These are phyloP conservation scores for Metridium senile DNA, from an alignment of 92 coral and sea anemone genomes.

Conservation along the genomic window DNA sequence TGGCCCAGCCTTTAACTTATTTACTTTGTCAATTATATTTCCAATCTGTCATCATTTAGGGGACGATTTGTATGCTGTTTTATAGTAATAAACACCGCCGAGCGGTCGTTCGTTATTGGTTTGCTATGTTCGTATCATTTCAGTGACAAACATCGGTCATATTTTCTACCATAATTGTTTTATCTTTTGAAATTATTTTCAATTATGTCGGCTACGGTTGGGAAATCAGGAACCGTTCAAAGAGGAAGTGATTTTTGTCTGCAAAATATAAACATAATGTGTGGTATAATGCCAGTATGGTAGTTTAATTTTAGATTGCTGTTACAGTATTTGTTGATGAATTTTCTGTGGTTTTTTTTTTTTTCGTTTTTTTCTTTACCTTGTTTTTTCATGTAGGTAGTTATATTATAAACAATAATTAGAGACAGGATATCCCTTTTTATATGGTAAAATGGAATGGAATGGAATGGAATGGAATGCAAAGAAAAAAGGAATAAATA, in stretches of 20 bases:
- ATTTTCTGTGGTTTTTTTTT: no score
- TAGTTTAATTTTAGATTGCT: no score
- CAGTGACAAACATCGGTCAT: background rate
- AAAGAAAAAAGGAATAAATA: no score
- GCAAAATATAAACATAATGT: no score
- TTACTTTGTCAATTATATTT: background rate
- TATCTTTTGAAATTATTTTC: background rate
- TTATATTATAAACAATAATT: no score
- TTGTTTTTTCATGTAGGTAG: no score
- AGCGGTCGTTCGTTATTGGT: background rate
- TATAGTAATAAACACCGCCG: background rate
- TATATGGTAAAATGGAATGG: background rate
- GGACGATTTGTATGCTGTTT: background rate
- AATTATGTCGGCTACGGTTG: background rate
- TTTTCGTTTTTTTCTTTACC: no score
- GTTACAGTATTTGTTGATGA: no score
- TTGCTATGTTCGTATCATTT: background rate
- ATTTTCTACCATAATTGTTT: background rate
- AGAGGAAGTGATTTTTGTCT: background rate
- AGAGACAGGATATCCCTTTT: no score
- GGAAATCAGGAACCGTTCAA: background rate
- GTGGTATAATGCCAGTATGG: no score
- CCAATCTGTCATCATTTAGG: background rate
- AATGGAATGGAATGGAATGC: background rate
- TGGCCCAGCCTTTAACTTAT: background rate